These are phyloP conservation scores for Abrostola tripartita DNA, from an alignment of 2,888 invertebrate genomes.

Conservation along the genomic window DNA sequence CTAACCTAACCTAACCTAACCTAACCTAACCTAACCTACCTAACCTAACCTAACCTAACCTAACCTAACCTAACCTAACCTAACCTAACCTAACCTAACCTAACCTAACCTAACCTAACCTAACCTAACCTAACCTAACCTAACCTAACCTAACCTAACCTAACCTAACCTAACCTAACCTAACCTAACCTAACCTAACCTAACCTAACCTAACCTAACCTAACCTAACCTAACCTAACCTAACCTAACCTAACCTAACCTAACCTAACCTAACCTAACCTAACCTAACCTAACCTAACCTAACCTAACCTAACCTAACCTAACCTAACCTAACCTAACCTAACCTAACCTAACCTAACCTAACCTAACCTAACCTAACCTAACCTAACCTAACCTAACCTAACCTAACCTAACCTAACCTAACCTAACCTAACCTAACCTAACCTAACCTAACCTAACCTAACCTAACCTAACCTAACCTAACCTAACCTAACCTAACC, in stretches of 20 bases:
- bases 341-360: slow-evolving; percentile 15
- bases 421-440: slow-evolving; percentile 5
- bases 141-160: slow-evolving; percentile 22
- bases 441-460: slow-evolving; percentile 4
- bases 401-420: slow-evolving; percentile 3
- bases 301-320: slow-evolving; percentile 22
- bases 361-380: slow-evolving; percentile 1
- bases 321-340: slow-evolving; percentile 13
- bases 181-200: slow-evolving; percentile 27
- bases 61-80: slow-evolving; percentile 21
- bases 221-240: slow-evolving; percentile 26
- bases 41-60: no score
- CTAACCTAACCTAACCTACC: slow-evolving; percentile 24
- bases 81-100: slow-evolving; percentile 6
- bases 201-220: slow-evolving; percentile 28
- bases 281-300: slow-evolving; percentile 26
- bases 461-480: slow-evolving; percentile 19
- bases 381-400: slow-evolving; percentile 6
- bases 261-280: slow-evolving; percentile 26
- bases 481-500: slow-evolving; percentile 14
- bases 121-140: slow-evolving; percentile 25
- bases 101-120: slow-evolving; percentile 19
- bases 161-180: slow-evolving; percentile 29
- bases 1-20: slow-evolving; percentile 20
- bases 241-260: slow-evolving; percentile 26